Evolutionary conservation across 2,797 vertebrate genomes (phyloP), one percentile per base, ranked within the genome.

Genomic region (Enteromius argenteus): DNA sequence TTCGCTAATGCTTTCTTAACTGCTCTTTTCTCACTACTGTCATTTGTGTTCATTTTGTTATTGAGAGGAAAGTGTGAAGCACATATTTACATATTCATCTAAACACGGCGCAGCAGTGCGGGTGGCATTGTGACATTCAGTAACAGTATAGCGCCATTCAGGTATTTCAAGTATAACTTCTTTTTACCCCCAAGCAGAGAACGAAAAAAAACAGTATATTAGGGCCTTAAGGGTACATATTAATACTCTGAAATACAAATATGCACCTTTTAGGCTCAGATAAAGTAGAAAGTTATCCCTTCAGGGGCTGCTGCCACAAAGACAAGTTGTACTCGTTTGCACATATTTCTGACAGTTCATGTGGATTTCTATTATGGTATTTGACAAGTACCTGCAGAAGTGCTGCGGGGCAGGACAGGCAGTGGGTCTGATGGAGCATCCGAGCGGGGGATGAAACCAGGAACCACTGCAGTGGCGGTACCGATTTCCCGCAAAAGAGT

Each of bases 401-500:
- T 92, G 91, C 94, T 95, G 86, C 94, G 94, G 0, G 95, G 95
- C 30, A 99, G 86, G 3, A 99, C 96, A 0, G 98, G 98, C 21
- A 98, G 93, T 0, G 95, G 98, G 89, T 99, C 98, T 0, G 95
- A 94, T 35, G 95, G 95, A 27, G 94, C 95, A 6, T 97, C 97
- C 0, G 89, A 89, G 72, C 93, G 95, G n/a, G 97, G 95, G 35
- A 95, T 95, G 86, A 99, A 96, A 53, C 97, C 96, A 0, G 97
- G 97, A 86, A 99, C 97, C 0, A 96, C 96, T 0, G 97, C 95
- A 0, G 98, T 97, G 11, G 97, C 96, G 0, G 97, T 98, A 13
- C 97, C 95, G 92, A 99, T 98, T 93, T 99, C 98, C 42, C 97
- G 91, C 49, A 99, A 93, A 30, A 99, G 95, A 87, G 95, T 98